Base-by-base conservation (phyloP, 1,140 invertebrate genomes). In the Trachymyrmex septentrionalis region DNA sequence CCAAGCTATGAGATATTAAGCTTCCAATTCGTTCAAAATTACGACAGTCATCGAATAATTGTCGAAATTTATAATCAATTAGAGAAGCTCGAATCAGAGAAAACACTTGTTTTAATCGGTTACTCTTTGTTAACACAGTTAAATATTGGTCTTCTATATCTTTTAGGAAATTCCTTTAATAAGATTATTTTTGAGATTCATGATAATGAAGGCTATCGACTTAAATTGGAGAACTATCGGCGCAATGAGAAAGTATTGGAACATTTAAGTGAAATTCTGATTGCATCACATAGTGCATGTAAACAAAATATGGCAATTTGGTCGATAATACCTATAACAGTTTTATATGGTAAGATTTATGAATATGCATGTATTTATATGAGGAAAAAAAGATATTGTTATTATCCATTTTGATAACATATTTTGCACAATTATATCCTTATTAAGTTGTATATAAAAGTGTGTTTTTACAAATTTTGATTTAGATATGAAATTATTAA, bases 111-210 rank as follows among this genome's bases (percentile, higher is more conserved):
- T 72, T 84, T 96, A 38, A 78, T 93, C 77, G 95, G 95, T 34
- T 95, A 94, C 71, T 92, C 92, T 67, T 92, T 96, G 24, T 64
- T 96, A 10, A 94, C 92, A 21, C 93, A 95, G 57, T 93, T 96
- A 48, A 95, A 93, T 86, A 89, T 95, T 50, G 95, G 94, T 19
- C 81, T 96, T 27, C 75, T 95, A 4, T 94, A 92, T 87, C 76
- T 95, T 16, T 61, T 96, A 3, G 86, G 90, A 27, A 92, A 91
- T 73, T 84, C 89, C 6, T 96, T 96, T 90, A 69, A 93, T 9
- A 86, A 73, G n/a, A 72, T 95, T 0, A 88, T 88, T 82, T 44
- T 95, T 34, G n/a, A 72, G 12, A 10, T 85, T 34, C 69, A 80
- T 72, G 82, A 92, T 27, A 63, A 91, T 34, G 27, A 94, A n/a